A percentile compares a stretch with the other conserved stretches of the same genome.
These are phyloP conservation scores for Chaitophorus viminalis DNA, from an alignment of 2,888 invertebrate species.

Conservation along the genomic window DNA sequence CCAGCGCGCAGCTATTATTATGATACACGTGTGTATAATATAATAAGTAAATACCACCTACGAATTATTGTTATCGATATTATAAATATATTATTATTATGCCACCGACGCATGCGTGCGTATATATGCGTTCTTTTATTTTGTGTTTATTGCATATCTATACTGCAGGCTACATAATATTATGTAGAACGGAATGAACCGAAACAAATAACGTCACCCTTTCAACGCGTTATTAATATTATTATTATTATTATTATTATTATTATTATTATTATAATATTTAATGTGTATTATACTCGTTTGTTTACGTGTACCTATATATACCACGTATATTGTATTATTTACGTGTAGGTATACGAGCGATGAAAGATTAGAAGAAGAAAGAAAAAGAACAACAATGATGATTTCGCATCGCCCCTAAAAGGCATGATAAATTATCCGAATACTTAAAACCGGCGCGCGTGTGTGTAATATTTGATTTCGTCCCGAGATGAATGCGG, in stretches of 20 bases:
- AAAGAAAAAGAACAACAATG: neutral
- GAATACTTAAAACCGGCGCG: neutral
- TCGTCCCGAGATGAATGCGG: neutral
- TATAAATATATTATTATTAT: too few species aligned
- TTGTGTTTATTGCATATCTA: neutral
- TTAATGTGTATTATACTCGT: neutral
- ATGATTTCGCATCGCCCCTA: conserved; percentile 5
- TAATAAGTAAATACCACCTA: too few species aligned
- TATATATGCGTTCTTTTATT: neutral
- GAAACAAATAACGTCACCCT: neutral
- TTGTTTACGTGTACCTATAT: too few species aligned
- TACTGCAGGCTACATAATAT: too few species aligned
- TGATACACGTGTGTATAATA: too few species aligned
- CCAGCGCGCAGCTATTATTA: too few species aligned
- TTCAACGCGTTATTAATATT: neutral
- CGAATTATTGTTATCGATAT: too few species aligned
- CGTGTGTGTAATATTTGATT: neutral
- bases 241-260: too few species aligned
- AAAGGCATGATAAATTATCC: conserved; percentile 20
- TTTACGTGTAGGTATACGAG: neutral
- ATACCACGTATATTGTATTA: neutral
- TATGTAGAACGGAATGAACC: neutral
- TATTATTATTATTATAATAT: neutral
- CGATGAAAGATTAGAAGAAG: neutral
- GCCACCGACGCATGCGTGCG: too few species aligned